A percentile compares a stretch with the other conserved stretches of the same genome.
phyloP scores from a whole-genome alignment of 1,140 invertebrate genomes.

The Saccostrea cuccullata region DNA sequence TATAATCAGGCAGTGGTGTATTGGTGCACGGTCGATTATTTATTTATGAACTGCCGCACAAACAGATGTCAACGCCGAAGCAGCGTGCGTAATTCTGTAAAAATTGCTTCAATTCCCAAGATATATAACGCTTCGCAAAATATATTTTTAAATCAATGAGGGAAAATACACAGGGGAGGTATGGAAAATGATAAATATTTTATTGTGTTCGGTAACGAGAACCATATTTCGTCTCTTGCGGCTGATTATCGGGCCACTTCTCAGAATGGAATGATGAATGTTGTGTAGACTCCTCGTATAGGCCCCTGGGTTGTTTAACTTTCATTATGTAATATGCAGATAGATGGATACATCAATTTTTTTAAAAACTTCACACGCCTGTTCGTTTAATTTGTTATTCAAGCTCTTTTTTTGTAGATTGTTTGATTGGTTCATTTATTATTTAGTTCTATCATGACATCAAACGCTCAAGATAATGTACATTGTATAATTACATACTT shows the following conservation, averaged over 20 bases:
- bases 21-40: not conserved
- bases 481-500: too few relatives aligned
- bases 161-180: not conserved
- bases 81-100: slow-evolving; percentile 23
- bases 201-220: slow-evolving; percentile 23
- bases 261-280: not conserved
- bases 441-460: too few relatives aligned
- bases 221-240: slow-evolving; percentile 6
- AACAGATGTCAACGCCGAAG: slow-evolving; percentile 7
- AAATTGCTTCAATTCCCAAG: slow-evolving; percentile 25
- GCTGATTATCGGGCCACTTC: not conserved
- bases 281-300: not conserved
- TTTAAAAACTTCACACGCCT: too few relatives aligned
- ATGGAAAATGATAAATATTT: slow-evolving; percentile 37
- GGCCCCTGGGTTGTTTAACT: not conserved
- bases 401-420: too few relatives aligned
- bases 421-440: too few relatives aligned
- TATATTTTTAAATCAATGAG: slow-evolving; percentile 35
- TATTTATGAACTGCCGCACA: slow-evolving; percentile 20
- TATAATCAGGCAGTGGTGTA: not conserved
- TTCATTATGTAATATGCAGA: too few relatives aligned
- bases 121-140: slow-evolving; percentile 34
- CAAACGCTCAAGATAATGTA: too few relatives aligned
- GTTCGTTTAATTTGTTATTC: too few relatives aligned
- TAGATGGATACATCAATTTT: too few relatives aligned